Percentiles rank a stretch among this genome's conserved stretches.
Evolutionary conservation across 2,888 invertebrate genomes (phyloP).

Genomic region (Chymomyza amoena): DNA sequence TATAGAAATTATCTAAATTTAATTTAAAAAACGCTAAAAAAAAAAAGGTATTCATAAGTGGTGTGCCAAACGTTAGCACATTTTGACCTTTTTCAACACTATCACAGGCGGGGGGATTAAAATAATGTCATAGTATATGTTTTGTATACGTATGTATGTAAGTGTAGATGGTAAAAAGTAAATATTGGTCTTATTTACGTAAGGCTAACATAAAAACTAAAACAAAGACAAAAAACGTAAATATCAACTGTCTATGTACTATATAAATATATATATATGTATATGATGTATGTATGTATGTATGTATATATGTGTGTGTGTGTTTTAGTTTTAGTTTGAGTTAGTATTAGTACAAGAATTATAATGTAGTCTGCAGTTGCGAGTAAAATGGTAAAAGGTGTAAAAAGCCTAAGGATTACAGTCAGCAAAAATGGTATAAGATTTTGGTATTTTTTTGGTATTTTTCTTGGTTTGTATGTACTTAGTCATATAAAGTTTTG

Average conservation of each 20-base stretch:
- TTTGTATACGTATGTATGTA: conserved; percentile 16
- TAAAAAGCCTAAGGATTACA: conserved; percentile 78
- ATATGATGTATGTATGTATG: conserved; percentile 16
- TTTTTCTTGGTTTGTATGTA: conserved; percentile 16
- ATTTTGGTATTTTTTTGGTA: conserved; percentile 36
- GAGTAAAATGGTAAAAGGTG: conserved; percentile 69
- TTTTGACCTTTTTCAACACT: conserved; percentile 50
- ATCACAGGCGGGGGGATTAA: conserved; percentile 71
- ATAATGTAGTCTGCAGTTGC: conserved; percentile 47
- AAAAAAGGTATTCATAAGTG: conserved; percentile 12
- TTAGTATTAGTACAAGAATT: conserved; percentile 15
- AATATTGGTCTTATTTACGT: conserved; percentile 16
- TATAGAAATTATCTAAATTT: not conserved
- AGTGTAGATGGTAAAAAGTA: not conserved
- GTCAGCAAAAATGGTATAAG: conserved; percentile 76
- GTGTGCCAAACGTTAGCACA: conserved; percentile 1
- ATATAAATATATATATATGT: conserved; percentile 22
- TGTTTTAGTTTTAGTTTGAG: conserved; percentile 21
- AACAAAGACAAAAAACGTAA: not conserved
- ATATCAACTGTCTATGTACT: conserved; percentile 21
- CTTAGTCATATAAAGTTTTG: conserved; percentile 37
- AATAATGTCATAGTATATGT: not conserved
- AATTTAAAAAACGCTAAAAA: conserved; percentile 6
- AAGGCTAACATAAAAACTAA: conserved; percentile 16
- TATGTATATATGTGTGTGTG: conserved; percentile 27